Evolutionary conservation across 2,888 invertebrate species (phyloP).

Genomic region (Nymphalis c-album): DNA sequence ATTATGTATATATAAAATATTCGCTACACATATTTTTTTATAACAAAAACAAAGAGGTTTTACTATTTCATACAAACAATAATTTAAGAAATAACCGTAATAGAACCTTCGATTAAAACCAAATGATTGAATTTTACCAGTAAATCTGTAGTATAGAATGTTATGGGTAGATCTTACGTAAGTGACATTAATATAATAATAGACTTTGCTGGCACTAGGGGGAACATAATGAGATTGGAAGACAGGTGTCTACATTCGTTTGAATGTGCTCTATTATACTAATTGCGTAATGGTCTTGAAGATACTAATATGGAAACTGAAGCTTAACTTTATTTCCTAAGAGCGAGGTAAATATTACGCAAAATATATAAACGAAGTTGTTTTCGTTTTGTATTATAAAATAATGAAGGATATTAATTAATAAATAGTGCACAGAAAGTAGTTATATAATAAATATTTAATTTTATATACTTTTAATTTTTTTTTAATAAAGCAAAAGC

Average conservation of each 20-base stretch:
- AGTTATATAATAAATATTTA: too few relatives aligned
- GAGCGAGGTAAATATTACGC: neutral
- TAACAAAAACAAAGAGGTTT: neutral
- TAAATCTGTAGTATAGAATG: too few relatives aligned
- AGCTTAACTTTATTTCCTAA: slow-evolving; percentile 9
- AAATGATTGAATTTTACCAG: too few relatives aligned
- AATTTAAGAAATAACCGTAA: neutral
- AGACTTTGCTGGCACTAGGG: slow-evolving; percentile 41
- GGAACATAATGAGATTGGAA: slow-evolving; percentile 52
- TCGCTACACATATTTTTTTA: too few relatives aligned
- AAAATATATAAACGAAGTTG: too few relatives aligned
- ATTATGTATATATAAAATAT: neutral
- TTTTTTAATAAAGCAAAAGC: slow-evolving; percentile 14
- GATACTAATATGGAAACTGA: slow-evolving; percentile 12
- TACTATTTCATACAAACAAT: too few relatives aligned
- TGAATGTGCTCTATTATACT: slow-evolving; percentile 53
- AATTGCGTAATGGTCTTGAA: slow-evolving; percentile 56
- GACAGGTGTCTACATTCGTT: slow-evolving; percentile 68
- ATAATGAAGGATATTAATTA: too few relatives aligned
- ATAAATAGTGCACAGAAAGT: too few relatives aligned
- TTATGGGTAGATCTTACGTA: slow-evolving; percentile 27
- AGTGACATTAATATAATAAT: slow-evolving; percentile 33
- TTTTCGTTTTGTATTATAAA: too few relatives aligned
- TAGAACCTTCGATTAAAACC: too few relatives aligned
- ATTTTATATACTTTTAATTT: neutral